Conservation (phyloP, 2,113 vertebrate genomes). For the Cyanoliseus patagonus region DNA sequence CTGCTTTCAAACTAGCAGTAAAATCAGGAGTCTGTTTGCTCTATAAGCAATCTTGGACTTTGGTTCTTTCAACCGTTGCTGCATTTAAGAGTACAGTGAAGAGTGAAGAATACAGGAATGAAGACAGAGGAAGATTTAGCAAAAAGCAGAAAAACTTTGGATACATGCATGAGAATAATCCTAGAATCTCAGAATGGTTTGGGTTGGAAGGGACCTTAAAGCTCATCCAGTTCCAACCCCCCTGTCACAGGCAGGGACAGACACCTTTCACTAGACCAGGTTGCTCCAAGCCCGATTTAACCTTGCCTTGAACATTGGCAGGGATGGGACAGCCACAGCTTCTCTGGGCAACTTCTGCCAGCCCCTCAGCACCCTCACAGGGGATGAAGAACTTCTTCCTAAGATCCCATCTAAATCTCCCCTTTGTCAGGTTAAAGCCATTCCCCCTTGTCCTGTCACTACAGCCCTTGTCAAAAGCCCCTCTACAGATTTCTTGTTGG, state of each 20-base stretch:
- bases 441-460: background rate
- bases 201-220: background rate
- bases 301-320: background rate
- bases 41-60: background rate
- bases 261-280: background rate
- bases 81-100: background rate
- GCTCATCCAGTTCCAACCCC: background rate
- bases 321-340: background rate
- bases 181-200: background rate
- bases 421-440: background rate
- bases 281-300: background rate
- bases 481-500: background rate
- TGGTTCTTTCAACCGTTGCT: background rate
- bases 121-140: background rate
- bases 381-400: background rate
- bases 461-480: background rate
- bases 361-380: background rate
- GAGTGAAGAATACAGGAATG: background rate
- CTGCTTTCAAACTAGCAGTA: background rate
- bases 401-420: background rate
- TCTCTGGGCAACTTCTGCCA: background rate
- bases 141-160: background rate
- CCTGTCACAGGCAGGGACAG: background rate
- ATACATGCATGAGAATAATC: accelerated
- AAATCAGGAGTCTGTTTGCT: background rate